Evolutionary conservation across 2,113 vertebrate genomes (phyloP).

Genomic region (Seriola quinqueradiata): DNA sequence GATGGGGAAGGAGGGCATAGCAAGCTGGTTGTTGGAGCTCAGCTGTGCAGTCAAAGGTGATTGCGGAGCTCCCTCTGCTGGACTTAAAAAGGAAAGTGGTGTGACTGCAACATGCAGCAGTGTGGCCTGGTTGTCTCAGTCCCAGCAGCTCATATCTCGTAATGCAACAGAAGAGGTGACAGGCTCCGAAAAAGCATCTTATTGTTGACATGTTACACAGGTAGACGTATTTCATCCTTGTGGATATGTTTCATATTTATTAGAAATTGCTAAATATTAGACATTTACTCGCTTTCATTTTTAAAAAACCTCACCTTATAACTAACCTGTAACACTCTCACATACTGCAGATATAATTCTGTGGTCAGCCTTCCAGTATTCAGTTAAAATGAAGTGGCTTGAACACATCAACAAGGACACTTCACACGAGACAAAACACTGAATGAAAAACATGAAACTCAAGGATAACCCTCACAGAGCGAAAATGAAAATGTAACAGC

Average conservation of each 20-base stretch:
- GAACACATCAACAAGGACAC: constrained; percentile 18
- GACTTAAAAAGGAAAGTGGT: constrained; percentile 12
- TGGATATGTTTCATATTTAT: too few relatives aligned
- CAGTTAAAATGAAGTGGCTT: neutral
- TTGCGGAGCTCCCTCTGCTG: constrained; percentile 75
- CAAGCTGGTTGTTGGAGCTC: neutral
- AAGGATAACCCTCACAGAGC: too few relatives aligned
- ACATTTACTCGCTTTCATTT: too few relatives aligned
- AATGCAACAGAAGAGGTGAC: neutral
- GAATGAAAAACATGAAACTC: neutral
- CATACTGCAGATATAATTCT: too few relatives aligned
- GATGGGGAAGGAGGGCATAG: neutral
- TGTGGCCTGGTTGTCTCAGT: neutral
- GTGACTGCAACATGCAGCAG: constrained; percentile 2
- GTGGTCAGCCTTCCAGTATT: too few relatives aligned
- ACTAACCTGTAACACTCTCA: neutral
- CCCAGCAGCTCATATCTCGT: neutral
- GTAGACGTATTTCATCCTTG: neutral
- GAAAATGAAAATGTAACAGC: neutral
- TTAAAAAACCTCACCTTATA: neutral
- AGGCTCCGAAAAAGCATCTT: neutral
- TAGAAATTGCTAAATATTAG: too few relatives aligned
- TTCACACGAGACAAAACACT: constrained; percentile 28
- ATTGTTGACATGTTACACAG: neutral
- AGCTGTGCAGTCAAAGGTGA: constrained; percentile 44